Evolutionary conservation across 2,888 invertebrate species (phyloP).

Genomic region (Toxonevra muliebris): DNA sequence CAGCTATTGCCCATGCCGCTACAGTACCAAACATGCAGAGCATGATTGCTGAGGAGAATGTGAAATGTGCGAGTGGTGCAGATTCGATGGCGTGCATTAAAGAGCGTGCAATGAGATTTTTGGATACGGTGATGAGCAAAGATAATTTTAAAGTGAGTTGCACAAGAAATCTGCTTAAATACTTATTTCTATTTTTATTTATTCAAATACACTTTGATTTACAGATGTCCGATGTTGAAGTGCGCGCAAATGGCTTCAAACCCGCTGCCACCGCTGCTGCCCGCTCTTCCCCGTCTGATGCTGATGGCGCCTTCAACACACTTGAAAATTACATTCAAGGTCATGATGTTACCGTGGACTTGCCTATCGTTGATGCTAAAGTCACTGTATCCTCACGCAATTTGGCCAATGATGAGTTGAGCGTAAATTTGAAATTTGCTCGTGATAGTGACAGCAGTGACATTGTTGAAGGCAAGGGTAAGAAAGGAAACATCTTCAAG

Average conservation of each 20-base stretch:
- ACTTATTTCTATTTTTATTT: not conserved
- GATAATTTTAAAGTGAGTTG: constrained; percentile 77
- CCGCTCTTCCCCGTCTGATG: constrained; percentile 66
- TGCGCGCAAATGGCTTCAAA: constrained; percentile 76
- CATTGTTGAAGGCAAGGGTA: constrained; percentile 61
- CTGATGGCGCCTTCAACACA: constrained; percentile 69
- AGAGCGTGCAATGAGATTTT: constrained; percentile 80
- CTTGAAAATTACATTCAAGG: constrained; percentile 78
- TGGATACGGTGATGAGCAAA: constrained; percentile 82
- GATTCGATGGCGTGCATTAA: constrained; percentile 85
- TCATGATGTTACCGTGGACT: constrained; percentile 81
- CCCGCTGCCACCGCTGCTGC: constrained; percentile 65
- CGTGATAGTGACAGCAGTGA: constrained; percentile 49
- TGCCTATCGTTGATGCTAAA: constrained; percentile 76
- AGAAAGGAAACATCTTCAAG: constrained; percentile 61
- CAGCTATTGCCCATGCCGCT: constrained; percentile 71
- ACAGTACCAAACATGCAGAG: constrained; percentile 69
- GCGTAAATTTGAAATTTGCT: constrained; percentile 75
- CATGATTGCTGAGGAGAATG: constrained; percentile 79
- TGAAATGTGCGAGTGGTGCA: constrained; percentile 77
- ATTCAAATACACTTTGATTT: constrained; percentile 18
- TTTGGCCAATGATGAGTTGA: constrained; percentile 79
- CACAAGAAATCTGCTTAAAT: not conserved
- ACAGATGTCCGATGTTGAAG: constrained; percentile 80
- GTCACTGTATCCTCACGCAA: constrained; percentile 82